A percentile compares a stretch with the other conserved stretches of the same genome.
Evolutionary conservation across 2,797 vertebrate species (phyloP).

Genomic region (Girardinus metallicus): DNA sequence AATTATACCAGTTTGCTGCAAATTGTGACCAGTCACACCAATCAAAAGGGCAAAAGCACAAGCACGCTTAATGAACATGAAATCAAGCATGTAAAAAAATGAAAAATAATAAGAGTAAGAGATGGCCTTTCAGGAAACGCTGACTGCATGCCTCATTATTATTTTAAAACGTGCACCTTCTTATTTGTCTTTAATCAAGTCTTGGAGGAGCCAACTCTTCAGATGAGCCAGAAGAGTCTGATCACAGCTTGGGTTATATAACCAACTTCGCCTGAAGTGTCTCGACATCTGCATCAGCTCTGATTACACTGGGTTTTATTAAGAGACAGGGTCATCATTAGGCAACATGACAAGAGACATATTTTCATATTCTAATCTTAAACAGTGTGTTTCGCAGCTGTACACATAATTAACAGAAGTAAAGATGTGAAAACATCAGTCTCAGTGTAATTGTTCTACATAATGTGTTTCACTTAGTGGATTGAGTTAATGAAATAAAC

Average conservation of each 20-base stretch:
- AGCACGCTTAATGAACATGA: background rate
- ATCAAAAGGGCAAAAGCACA: slow-evolving; percentile 6
- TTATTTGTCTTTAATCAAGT: background rate
- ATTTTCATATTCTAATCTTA: no score
- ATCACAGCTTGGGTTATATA: background rate
- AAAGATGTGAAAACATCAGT: background rate
- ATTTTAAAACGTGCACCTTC: background rate
- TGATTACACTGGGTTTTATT: background rate
- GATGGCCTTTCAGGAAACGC: background rate
- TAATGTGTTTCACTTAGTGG: no score
- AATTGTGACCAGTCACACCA: slow-evolving; percentile 18
- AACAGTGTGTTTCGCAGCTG: background rate
- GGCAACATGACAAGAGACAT: background rate
- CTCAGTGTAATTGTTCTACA: no score
- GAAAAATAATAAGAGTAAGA: background rate
- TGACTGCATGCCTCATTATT: background rate
- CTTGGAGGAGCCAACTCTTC: background rate
- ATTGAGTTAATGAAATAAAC: no score
- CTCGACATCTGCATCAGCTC: background rate
- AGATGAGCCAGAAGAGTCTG: background rate
- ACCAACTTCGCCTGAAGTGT: background rate
- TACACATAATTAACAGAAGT: background rate
- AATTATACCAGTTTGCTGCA: slow-evolving; percentile 47
- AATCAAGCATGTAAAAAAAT: background rate
- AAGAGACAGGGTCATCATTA: background rate